Conservation (phyloP, 1,140 invertebrate genomes). For the Mya arenaria region DNA sequence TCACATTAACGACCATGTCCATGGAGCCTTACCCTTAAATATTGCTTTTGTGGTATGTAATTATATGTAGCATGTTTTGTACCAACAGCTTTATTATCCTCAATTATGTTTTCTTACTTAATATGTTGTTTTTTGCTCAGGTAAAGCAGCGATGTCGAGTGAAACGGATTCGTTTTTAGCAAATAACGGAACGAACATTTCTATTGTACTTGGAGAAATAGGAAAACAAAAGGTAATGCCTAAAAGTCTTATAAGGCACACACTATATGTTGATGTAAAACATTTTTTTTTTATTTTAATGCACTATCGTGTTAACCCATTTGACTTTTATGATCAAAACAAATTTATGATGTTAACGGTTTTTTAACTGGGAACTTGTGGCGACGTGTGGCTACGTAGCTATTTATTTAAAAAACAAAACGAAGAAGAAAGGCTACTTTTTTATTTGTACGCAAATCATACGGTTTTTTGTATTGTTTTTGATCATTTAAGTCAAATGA, state of each 20-base stretch:
- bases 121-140: too few relatives aligned
- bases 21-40: too few relatives aligned
- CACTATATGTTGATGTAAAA: not conserved
- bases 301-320: not conserved
- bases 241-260: not conserved
- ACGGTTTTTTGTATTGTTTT: too few relatives aligned
- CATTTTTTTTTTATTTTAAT: not conserved
- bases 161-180: too few relatives aligned
- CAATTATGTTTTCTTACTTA: too few relatives aligned
- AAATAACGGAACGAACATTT: not conserved
- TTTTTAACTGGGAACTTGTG: not conserved
- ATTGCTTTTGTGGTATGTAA: too few relatives aligned
- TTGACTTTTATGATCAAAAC: not conserved
- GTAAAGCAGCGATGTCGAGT: too few relatives aligned
- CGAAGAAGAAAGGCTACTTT: not conserved
- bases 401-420: not conserved
- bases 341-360: not conserved
- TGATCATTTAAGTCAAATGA: too few relatives aligned
- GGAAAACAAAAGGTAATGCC: not conserved
- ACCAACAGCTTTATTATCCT: too few relatives aligned
- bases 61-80: too few relatives aligned
- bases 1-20: too few relatives aligned
- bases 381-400: not conserved
- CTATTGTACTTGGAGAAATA: not conserved
- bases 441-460: too few relatives aligned